Conservation (phyloP, 2,888 invertebrate genomes). For the Pimpla rufipes region DNA sequence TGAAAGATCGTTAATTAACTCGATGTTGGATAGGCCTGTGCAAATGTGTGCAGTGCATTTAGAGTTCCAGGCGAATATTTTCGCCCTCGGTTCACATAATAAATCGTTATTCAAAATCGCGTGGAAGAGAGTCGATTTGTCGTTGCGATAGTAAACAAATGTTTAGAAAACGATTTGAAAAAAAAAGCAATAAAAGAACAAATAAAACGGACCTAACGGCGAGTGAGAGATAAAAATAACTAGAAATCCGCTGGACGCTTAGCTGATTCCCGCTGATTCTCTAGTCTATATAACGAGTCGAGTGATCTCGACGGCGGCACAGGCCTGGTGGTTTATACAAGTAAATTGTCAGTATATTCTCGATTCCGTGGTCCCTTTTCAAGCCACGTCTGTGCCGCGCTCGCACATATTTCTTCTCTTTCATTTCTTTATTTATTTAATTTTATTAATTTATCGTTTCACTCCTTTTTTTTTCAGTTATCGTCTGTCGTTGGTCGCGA, state of each 20-base stretch:
- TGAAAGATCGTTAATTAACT: conserved; percentile 40
- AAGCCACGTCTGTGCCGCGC: conserved; percentile 65
- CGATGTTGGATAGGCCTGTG: conserved; percentile 63
- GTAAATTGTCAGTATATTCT: conserved; percentile 35
- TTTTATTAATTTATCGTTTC: not conserved
- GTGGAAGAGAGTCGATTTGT: conserved; percentile 36
- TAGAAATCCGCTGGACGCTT: conserved; percentile 8
- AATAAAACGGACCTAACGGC: conserved; percentile 2
- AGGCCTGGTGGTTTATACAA: conserved; percentile 53
- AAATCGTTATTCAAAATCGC: conserved; percentile 7
- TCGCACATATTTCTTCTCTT: conserved; percentile 14
- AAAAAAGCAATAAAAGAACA: not conserved
- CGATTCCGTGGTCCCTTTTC: conserved; percentile 66
- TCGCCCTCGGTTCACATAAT: not conserved
- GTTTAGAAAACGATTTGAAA: not conserved
- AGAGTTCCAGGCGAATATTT: conserved; percentile 7
- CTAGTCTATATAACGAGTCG: conserved; percentile 26
- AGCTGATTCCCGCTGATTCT: conserved; percentile 1
- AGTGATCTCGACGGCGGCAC: conserved; percentile 51
- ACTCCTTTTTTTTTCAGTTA: conserved; percentile 10
- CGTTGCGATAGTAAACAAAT: conserved; percentile 32
- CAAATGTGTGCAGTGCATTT: conserved; percentile 42
- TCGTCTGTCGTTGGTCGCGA: conserved; percentile 31
- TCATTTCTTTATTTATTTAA: not conserved
- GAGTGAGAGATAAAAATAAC: not conserved